These are phyloP conservation scores for Antedon mediterranea DNA, from an alignment of 53 echinoderm and acorn worm genomes.

Conservation along the genomic window DNA sequence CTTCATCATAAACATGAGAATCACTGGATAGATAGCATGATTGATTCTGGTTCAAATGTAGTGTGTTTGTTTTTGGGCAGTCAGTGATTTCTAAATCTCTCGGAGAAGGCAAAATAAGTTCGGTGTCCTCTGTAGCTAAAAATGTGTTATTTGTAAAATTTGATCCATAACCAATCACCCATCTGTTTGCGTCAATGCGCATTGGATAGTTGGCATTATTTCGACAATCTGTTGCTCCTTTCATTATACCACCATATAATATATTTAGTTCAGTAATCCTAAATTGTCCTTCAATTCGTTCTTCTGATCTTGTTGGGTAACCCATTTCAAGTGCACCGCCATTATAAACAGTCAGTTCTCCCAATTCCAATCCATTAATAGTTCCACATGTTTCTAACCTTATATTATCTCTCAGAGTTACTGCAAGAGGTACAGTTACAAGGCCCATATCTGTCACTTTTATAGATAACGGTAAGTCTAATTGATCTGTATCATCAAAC, in stretches of 20 bases:
- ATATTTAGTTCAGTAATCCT: conserved; percentile 9
- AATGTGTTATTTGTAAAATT: not conserved
- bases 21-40: not conserved
- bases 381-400: conserved; percentile 55
- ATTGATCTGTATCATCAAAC: conserved; percentile 13
- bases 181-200: not conserved
- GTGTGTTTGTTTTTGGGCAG: not conserved
- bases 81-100: not conserved
- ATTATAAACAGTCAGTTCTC: conserved; percentile 24
- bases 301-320: conserved; percentile 32
- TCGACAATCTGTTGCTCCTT: conserved; percentile 18
- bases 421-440: conserved; percentile 27
- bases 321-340: conserved; percentile 33
- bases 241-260: conserved; percentile 20
- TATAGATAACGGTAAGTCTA: conserved; percentile 35
- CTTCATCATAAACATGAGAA: not conserved
- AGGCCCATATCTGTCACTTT: conserved; percentile 15
- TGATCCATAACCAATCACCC: not conserved
- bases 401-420: conserved; percentile 38
- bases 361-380: conserved; percentile 37
- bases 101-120: not conserved
- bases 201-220: not conserved
- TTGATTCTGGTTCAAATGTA: not conserved
- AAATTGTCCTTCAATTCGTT: conserved; percentile 8
- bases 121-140: not conserved